Evolutionary conservation across 2,113 vertebrate genomes (phyloP), one percentile per base, ranked within the genome.

Genomic region (Herpailurus yagouaroundi): DNA sequence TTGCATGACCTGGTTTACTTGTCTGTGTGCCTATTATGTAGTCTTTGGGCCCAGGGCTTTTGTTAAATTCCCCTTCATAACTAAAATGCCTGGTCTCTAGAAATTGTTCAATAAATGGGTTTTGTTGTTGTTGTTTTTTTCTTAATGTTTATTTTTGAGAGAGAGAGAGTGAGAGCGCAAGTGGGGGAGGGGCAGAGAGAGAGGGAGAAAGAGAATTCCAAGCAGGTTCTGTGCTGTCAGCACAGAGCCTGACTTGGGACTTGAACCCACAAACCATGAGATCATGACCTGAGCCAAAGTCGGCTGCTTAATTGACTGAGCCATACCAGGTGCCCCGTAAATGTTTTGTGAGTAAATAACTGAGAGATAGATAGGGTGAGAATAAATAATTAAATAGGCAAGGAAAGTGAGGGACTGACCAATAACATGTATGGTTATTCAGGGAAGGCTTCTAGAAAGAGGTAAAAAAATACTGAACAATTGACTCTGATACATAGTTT

Each of bases 121-220:
- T 57, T 21, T 18, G 36, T 55, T 18, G 36, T 18, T 55, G 15
- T 60, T 21, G 57, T 9, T 60, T 23, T 21, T 60, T 60, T 60
- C 23, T 4, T 45, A 45, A 60, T 60, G 57, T 60, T 60, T 60
- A 60, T 60, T 60, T 60, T 21, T 60, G 57, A 23, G 57, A 60
- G 21, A 60, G 55, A 7, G 21, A 2, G 57, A 7, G 21, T 0
- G 7, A 1, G 21, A 3, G 7, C 9, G 57, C 8, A 60, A 60
- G 57, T 23, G 57, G 57, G 21, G 21, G 57, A 60, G 21, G 21
- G 57, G 57, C 57, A 60, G 57, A 60, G 57, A 23, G 57, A 23
- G 55, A 57, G 57, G 6, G 57, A 23, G 57, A 60, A 23, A 60
- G 21, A 23, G 57, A 60, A 60, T 21, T 21, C 57, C 57, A 60